phyloP scores from a whole-genome alignment of 2,113 vertebrate genomes.

The Actenoides hombroni region DNA sequence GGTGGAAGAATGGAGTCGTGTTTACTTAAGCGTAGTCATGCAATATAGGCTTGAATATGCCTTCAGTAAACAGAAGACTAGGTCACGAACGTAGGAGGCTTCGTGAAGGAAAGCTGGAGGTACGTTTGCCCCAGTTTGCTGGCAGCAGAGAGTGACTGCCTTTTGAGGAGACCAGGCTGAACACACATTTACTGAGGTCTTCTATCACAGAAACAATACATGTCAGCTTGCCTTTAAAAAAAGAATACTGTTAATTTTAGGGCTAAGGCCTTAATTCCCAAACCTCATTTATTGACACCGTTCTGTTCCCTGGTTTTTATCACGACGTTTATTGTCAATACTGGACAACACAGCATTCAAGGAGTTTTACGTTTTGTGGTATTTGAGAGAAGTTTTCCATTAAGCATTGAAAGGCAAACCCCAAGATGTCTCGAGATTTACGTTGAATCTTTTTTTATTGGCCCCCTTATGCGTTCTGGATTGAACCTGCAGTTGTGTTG shows the following conservation, averaged over 20 bases:
- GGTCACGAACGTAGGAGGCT: neutral
- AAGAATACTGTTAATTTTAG: neutral
- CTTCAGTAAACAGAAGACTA: neutral
- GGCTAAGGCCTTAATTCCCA: neutral
- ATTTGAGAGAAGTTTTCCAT: neutral
- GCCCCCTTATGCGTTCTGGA: neutral
- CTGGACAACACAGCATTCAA: neutral
- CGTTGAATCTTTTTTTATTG: neutral
- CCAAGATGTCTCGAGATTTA: neutral
- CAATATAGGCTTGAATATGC: neutral
- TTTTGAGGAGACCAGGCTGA: neutral
- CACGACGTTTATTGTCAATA: neutral
- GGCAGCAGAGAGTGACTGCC: rapidly evolving
- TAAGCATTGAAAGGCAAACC: neutral
- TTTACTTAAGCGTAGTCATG: neutral
- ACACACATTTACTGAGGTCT: neutral
- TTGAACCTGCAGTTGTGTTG: rapidly evolving
- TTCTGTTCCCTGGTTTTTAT: neutral
- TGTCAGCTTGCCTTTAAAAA: neutral
- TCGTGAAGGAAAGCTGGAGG: neutral
- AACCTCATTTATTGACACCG: neutral
- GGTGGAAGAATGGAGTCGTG: neutral
- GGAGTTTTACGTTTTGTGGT: neutral
- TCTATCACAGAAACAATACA: neutral
- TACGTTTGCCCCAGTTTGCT: rapidly evolving